A percentile compares a stretch with the other conserved stretches of the same genome.
phyloP scores from a whole-genome alignment of 2,888 invertebrate species.

The Aphidoletes aphidimyza region DNA sequence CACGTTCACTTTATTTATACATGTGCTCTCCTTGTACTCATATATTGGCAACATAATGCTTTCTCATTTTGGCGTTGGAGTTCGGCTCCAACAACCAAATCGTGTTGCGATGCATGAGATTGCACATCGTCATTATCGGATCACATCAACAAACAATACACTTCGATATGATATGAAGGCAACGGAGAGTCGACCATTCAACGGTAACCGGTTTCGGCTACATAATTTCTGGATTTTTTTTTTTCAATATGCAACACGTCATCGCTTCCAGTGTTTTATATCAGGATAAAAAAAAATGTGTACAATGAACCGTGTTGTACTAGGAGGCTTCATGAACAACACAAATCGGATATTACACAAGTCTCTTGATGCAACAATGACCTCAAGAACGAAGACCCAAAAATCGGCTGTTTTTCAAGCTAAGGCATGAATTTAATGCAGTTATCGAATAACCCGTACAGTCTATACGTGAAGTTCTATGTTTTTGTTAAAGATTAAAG shows the following conservation, averaged over 20 bases:
- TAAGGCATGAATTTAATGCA: no score
- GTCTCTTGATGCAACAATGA: no score
- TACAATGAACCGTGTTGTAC: no score
- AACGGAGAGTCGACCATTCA: no score
- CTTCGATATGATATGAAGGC: neutral
- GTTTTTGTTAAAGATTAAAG: neutral
- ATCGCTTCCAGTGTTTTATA: neutral
- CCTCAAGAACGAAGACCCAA: no score
- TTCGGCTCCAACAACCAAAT: neutral
- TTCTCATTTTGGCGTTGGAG: slow-evolving; percentile 15
- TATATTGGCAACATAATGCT: neutral
- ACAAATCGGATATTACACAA: no score
- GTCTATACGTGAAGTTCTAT: no score
- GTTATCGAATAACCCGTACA: no score
- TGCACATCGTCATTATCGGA: slow-evolving; percentile 29
- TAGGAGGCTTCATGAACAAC: no score
- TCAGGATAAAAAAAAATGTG: no score
- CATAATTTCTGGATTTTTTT: slow-evolving; percentile 5
- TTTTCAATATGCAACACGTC: slow-evolving; percentile 38
- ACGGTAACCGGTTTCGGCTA: neutral
- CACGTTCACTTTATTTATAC: slow-evolving; percentile 51
- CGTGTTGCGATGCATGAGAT: neutral
- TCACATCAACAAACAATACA: neutral
- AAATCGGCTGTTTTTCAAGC: no score
- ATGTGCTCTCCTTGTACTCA: neutral